A percentile compares a stretch with the other conserved stretches of the same genome.
Conservation (phyloP, 2,113 vertebrate species). For the Dryoscopus gambensis region DNA sequence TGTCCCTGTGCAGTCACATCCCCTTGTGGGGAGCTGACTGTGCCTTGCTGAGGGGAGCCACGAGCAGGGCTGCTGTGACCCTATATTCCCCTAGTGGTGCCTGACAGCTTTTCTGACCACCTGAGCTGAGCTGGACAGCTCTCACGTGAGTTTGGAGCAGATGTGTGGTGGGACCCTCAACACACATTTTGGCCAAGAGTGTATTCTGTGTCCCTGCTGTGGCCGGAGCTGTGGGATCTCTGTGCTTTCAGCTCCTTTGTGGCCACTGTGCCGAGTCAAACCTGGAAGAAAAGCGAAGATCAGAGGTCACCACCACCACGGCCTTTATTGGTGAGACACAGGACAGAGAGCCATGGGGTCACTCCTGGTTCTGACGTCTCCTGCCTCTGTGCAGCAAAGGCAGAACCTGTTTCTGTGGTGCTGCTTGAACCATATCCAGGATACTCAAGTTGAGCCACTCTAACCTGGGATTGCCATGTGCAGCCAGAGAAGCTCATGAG, state of each 20-base stretch:
- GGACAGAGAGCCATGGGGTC: not conserved
- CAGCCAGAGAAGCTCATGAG: not conserved
- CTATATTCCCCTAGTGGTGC: accelerated
- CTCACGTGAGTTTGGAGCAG: not conserved
- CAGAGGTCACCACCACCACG: not conserved
- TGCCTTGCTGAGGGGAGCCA: not conserved
- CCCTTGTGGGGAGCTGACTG: not conserved
- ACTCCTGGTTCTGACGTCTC: not conserved
- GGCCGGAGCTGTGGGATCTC: not conserved
- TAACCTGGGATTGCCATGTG: not conserved
- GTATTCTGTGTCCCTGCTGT: not conserved
- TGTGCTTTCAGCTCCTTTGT: not conserved
- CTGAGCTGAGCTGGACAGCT: not conserved
- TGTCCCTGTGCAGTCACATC: not conserved
- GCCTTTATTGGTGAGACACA: not conserved
- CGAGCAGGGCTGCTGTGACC: not conserved
- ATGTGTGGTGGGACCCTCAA: not conserved
- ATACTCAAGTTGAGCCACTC: not conserved
- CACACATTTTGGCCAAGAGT: not conserved
- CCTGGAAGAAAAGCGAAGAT: not conserved
- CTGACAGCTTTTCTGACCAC: not conserved
- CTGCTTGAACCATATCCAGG: not conserved
- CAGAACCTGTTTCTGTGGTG: not conserved
- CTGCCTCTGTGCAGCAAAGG: not conserved
- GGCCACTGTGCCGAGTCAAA: not conserved